Evolutionary conservation across 2,113 vertebrate genomes (phyloP), one percentile per base, ranked within the genome.

Genomic region (Microcebus griseorufus): DNA sequence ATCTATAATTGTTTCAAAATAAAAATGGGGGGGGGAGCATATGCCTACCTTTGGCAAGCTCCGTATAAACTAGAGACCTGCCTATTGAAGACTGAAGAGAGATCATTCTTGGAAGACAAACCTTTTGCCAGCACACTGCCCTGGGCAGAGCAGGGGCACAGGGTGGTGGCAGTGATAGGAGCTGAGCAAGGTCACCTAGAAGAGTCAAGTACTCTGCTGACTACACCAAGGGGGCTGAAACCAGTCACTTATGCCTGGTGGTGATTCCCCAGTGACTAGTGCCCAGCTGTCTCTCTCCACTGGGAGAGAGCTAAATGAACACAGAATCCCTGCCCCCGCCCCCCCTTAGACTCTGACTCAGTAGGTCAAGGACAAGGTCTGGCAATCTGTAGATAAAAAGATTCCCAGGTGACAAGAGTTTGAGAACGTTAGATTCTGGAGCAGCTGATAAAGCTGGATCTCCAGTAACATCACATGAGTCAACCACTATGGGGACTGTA

Each of bases 371-470:
- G 64, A 60, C 53, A 85, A 29, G 6, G 27, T 39, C 92, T 45
- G 7, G 27, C 53, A 81, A 39, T 75, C 65, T 60, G 16, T 69
- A 45, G 53, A 60, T 79, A 25, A 88, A 94, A 97, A 84, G 37
- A 60, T 84, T 18, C 76, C 34, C 18, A 72, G 7, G 37, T 65
- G 18, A 81, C 6, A 29, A 17, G 67, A 3, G 11, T 86, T 87
- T 84, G 64, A 73, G 16, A 94, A 69, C 73, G n/a, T 80, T 42
- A 88, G 53, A 58, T 90, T 94, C 87, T 89, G 42, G 37, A 81
- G 6, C 34, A 83, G 42, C 65, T 86, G 18, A 93, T 93, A 60
- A 48, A 85, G 45, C 42, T 80, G 45, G 62, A n/a, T 73, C 37
- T 88, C 65, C 32, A 37, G 0, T 51, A 64, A 39, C 23, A 42